Evolutionary conservation across 2,113 vertebrate genomes (phyloP), one percentile per base, ranked within the genome.

Genomic region (Heptranchias perlo): DNA sequence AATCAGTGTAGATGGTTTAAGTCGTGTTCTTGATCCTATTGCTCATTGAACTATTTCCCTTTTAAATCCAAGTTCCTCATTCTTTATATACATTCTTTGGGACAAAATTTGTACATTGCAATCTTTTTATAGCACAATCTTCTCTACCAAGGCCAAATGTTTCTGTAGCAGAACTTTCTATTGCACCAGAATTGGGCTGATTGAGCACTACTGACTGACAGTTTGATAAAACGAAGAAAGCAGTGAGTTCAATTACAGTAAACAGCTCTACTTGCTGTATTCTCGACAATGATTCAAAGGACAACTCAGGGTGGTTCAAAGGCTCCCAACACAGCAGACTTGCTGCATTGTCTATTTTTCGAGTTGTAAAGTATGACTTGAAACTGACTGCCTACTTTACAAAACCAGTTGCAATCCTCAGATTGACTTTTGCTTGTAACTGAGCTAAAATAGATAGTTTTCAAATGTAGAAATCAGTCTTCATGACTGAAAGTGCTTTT

Each of bases 181-280:
- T 25, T 69, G 47, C 94, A 69, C 11, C 25, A 52, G 65, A 95
- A 95, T 49, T 67, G 65, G 93, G 62, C 44, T 67, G 64, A 95
- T 69, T 73, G 65, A 95, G 25, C 65, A 35, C 44, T 28, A 35
- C 94, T 69, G 76, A 82, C 76, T 82, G 89, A 93, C 58, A 62
- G 89, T 62, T 39, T 93, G 94, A 95, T 95, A 28, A 69, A 95
- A 95, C 11, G 44, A 95, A 95, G 94, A 95, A 52, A 67, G 94
- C 44, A 52, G 65, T 95, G 47, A 69, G 65, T 95, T 94, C 64
- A 95, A 69, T 69, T 31, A 52, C 64, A 69, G 28, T 95, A 69
- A 95, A 52, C 44, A 31, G 39, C 44, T 95, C 89, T 64, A 91
- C 31, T 62, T 62, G 61, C 89, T 93, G 76, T n/a, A 95, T 49